Evolutionary conservation across 1,140 invertebrate species (phyloP).

Genomic region (Scaptomyza graminum): DNA sequence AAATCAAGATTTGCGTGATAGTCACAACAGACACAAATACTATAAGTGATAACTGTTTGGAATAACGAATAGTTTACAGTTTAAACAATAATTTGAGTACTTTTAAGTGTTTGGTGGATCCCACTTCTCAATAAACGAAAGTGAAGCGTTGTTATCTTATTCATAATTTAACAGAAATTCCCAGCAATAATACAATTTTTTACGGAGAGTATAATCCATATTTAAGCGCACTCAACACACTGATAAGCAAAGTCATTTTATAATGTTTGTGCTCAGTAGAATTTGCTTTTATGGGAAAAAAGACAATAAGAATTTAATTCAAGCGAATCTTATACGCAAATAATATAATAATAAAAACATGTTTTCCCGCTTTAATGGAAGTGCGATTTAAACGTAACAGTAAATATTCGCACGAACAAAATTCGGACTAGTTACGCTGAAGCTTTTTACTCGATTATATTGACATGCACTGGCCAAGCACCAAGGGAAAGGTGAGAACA

Average conservation of each 20-base stretch:
- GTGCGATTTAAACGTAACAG: slow-evolving; percentile 24
- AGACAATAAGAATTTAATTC: slow-evolving; percentile 3
- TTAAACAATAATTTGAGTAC: not conserved
- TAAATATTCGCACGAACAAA: slow-evolving; percentile 10
- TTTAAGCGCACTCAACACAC: slow-evolving; percentile 20
- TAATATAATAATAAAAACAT: slow-evolving; percentile 36
- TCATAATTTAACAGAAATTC: slow-evolving; percentile 36
- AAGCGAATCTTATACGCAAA: slow-evolving; percentile 18
- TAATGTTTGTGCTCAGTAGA: not conserved
- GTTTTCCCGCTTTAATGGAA: slow-evolving; percentile 20
- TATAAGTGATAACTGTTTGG: slow-evolving; percentile 22
- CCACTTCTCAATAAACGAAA: slow-evolving; percentile 4
- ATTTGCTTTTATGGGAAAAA: slow-evolving; percentile 16
- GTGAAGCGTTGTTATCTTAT: slow-evolving; percentile 5
- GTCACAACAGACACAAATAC: not conserved
- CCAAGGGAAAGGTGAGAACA: too few relatives aligned
- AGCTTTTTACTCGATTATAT: slow-evolving; percentile 9
- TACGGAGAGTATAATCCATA: slow-evolving; percentile 11
- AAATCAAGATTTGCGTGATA: slow-evolving; percentile 31
- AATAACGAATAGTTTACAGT: not conserved
- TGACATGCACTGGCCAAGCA: slow-evolving; percentile 5
- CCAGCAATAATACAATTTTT: slow-evolving; percentile 15
- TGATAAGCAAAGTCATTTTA: slow-evolving; percentile 26
- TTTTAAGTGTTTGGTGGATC: slow-evolving; percentile 13
- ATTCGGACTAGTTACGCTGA: slow-evolving; percentile 3